Evolutionary conservation across 2,888 invertebrate genomes (phyloP).

Genomic region (Gisinianus flammeolus): DNA sequence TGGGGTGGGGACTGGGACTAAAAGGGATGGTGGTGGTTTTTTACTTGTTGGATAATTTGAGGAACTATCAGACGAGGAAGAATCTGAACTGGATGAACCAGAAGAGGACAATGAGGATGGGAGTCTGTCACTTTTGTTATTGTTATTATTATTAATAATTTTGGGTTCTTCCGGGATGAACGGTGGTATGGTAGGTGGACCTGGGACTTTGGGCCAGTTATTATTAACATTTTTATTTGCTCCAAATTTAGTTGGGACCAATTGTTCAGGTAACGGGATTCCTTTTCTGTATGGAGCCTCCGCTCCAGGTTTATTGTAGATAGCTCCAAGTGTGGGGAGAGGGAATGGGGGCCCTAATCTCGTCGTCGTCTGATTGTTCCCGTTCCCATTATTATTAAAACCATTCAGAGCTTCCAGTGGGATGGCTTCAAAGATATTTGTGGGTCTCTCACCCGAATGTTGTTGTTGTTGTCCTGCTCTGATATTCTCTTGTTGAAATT

Average conservation of each 20-base stretch:
- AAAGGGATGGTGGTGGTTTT: slow-evolving; percentile 25
- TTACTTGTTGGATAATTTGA: background rate
- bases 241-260: slow-evolving; percentile 63
- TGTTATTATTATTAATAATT: slow-evolving; percentile 2
- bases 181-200: slow-evolving; percentile 34
- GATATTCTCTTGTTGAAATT: slow-evolving; percentile 16
- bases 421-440: slow-evolving; percentile 64
- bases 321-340: slow-evolving; percentile 40
- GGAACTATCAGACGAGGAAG: too few species aligned
- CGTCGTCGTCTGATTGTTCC: background rate
- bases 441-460: slow-evolving; percentile 62
- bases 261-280: slow-evolving; percentile 75
- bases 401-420: slow-evolving; percentile 58
- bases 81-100: too few species aligned
- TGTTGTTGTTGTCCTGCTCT: background rate
- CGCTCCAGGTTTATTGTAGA: slow-evolving; percentile 60
- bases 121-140: background rate
- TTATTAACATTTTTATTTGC: slow-evolving; percentile 14
- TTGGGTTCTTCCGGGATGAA: slow-evolving; percentile 15
- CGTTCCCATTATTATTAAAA: slow-evolving; percentile 4
- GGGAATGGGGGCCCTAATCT: slow-evolving; percentile 56
- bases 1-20: slow-evolving; percentile 26
- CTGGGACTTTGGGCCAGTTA: slow-evolving; percentile 34
- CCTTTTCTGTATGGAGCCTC: slow-evolving; percentile 70
- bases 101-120: slow-evolving; percentile 27